Base-by-base conservation (phyloP, 1,140 invertebrate species). In the Trichomalopsis sarcophagae region DNA sequence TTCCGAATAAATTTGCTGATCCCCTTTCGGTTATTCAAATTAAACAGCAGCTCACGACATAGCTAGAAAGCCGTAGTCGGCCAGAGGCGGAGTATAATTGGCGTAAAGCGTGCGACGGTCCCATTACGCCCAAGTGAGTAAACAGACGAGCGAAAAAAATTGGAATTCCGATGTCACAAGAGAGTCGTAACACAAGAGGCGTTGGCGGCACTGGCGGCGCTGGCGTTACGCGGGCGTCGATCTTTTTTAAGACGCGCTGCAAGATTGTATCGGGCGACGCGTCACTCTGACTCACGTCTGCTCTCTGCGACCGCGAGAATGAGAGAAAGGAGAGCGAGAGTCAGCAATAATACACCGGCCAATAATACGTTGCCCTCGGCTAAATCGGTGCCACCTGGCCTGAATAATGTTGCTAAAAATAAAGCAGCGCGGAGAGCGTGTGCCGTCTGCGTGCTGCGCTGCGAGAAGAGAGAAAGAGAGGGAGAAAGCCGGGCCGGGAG, bases 371-470 rank as follows among this genome's bases (percentile, higher is more conserved):
- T 80, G 86, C 74, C 85, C 77, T 85, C 81, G 82, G 83, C 88
- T 89, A 89, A 90, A 89, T 89, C 84, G 84, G 88, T 89, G 86
- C 88, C 87, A 90, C 87, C 88, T 90, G 89, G 87, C 88, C 89
- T 88, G 88, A 90, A 90, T 90, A 90, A 90, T 88, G 47, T 84
- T 69, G 69, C 88, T 89, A 89, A 90, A 90, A 90, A 89, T 90
- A 90, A 84, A 27, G 44, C 40, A 44, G 40, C 40, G 40, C 40
- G 40, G 3, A 40, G 40, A 40, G 40, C 5, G 40, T 40, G 40
- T 40, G n/a, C 7, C 7, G 40, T 40, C 7, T 9, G 36, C 1
- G 36, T 9, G 36, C 40, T 40, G 9, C 0, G 40, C 40, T 27
- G 10, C 17, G n/a, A 11, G 71, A 36, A 30, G 69, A 73, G 23